Evolutionary conservation across 2,113 vertebrate species (phyloP).

Genomic region (Peromyscus polionotus): DNA sequence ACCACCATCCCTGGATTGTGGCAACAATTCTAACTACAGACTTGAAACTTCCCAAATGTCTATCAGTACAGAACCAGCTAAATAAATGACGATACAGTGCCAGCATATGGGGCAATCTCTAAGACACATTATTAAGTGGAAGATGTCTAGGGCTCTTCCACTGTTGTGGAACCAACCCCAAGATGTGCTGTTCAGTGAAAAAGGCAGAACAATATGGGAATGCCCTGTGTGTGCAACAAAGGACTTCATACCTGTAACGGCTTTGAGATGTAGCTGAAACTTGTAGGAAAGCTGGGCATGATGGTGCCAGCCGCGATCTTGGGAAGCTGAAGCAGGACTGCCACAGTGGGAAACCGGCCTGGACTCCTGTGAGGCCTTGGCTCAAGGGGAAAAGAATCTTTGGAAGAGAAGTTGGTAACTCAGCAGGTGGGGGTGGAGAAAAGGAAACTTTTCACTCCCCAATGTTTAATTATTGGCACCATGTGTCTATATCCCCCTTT

Average conservation of each 20-base stretch:
- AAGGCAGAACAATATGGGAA: background rate
- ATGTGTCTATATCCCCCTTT: background rate
- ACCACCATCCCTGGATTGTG: background rate
- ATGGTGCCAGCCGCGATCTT: no score
- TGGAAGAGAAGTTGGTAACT: background rate
- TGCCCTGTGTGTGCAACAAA: conserved; percentile 4
- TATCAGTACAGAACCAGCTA: background rate
- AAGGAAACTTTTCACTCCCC: conserved; percentile 33
- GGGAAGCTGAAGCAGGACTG: no score
- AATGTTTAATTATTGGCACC: conserved; percentile 36
- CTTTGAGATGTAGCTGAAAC: conserved; percentile 39
- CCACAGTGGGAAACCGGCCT: background rate
- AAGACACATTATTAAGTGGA: conserved; percentile 33
- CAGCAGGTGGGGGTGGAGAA: background rate
- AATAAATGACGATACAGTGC: conserved; percentile 1
- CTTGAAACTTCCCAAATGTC: conserved; percentile 7
- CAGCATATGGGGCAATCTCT: background rate
- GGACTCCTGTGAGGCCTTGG: background rate
- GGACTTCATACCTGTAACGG: conserved; percentile 19
- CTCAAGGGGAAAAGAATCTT: background rate
- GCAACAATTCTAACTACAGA: background rate
- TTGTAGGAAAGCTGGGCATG: background rate
- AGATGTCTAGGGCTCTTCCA: conserved; percentile 11
- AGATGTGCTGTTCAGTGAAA: background rate
- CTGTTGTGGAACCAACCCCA: conserved; percentile 25